phyloP scores from a whole-genome alignment of 2,113 vertebrate species.

The Fregata magnificens region DNA sequence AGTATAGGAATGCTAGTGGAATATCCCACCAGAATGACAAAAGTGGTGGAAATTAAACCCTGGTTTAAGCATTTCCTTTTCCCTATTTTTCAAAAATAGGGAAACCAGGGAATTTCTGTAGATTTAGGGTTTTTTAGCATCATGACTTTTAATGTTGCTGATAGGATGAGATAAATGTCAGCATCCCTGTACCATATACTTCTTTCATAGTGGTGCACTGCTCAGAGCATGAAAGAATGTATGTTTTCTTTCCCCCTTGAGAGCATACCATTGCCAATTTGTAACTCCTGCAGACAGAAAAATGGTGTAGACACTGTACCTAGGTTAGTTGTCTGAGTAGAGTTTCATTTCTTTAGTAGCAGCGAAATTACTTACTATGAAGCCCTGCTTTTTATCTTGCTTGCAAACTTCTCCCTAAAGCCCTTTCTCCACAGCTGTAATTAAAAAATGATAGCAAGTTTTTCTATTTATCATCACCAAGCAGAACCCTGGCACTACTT shows the following conservation, averaged over 20 bases:
- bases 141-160: neutral
- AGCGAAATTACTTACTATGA: neutral
- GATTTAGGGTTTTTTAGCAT: neutral
- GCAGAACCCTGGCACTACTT: neutral
- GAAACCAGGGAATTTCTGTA: neutral
- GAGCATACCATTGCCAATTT: neutral
- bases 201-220: neutral
- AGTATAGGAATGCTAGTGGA: neutral
- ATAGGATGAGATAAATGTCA: neutral
- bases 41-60: neutral
- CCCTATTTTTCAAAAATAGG: neutral
- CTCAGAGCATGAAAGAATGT: neutral
- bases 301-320: accelerated
- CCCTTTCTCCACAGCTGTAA: neutral
- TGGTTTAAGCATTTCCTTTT: neutral
- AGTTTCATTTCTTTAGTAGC: neutral
- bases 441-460: neutral
- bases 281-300: neutral
- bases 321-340: neutral
- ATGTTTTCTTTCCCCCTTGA: neutral
- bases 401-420: neutral
- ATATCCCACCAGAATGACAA: neutral
- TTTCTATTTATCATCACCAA: neutral
- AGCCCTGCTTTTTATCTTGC: neutral
- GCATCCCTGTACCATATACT: neutral